Evolutionary conservation across 1,140 invertebrate species (phyloP).

Genomic region (Dinoponera quadriceps): DNA sequence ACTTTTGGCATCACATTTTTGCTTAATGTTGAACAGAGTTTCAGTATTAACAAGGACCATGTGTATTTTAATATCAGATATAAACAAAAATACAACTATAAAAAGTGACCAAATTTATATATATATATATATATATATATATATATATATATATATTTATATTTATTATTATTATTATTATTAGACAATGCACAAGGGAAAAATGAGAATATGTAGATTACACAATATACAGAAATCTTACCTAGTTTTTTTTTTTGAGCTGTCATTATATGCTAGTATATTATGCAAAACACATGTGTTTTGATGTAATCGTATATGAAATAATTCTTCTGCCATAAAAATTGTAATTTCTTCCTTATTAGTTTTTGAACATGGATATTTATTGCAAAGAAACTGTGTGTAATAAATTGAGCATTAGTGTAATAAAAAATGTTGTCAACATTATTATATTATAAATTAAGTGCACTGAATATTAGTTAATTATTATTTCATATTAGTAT

Average conservation of each 20-base stretch:
- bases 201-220: not conserved
- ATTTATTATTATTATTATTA: no score
- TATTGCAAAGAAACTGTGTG: conserved; percentile 11
- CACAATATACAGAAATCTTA: conserved; percentile 35
- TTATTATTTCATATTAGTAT: conserved; percentile 48
- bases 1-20: conserved; percentile 62
- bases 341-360: not conserved
- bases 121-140: conserved; percentile 39
- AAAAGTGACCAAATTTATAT: conserved; percentile 32
- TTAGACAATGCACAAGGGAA: no score
- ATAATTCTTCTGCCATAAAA: not conserved
- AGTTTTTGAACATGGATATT: conserved; percentile 13
- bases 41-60: conserved; percentile 42
- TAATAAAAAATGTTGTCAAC: conserved; percentile 17
- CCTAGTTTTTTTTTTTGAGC: conserved; percentile 30
- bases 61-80: conserved; percentile 47
- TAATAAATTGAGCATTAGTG: conserved; percentile 9
- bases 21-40: conserved; percentile 69
- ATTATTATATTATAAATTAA: conserved; percentile 1
- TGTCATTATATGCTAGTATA: conserved; percentile 12
- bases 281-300: not conserved
- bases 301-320: no score
- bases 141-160: conserved; percentile 55
- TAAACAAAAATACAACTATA: conserved; percentile 42
- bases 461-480: conserved; percentile 27